Evolutionary conservation across 2,113 vertebrate species (phyloP).

Genomic region (Nicator chloris): DNA sequence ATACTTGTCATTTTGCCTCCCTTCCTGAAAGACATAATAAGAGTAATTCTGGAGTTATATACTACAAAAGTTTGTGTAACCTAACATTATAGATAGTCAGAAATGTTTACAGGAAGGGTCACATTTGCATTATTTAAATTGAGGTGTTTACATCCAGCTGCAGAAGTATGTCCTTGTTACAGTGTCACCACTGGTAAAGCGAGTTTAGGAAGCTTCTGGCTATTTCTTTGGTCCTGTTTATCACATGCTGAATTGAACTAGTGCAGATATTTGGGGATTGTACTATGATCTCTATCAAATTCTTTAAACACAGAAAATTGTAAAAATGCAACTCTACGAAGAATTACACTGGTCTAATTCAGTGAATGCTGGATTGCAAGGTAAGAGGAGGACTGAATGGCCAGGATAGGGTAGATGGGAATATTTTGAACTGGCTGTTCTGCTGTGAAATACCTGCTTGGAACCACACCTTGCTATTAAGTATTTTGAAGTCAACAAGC

Average conservation of each 20-base stretch:
- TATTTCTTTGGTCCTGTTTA: background rate
- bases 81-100: background rate
- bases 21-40: background rate
- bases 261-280: background rate
- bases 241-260: background rate
- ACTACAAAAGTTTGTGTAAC: background rate
- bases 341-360: background rate
- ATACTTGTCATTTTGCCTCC: background rate
- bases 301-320: background rate
- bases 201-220: background rate
- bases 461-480: conserved; percentile 51
- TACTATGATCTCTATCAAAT: background rate
- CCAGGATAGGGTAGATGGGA: background rate
- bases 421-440: background rate
- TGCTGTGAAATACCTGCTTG: background rate
- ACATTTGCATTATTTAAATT: conserved; percentile 43
- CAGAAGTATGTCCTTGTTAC: background rate
- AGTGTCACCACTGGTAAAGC: background rate
- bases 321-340: background rate
- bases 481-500: background rate
- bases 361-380: background rate
- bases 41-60: background rate
- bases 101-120: conserved; percentile 33
- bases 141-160: background rate
- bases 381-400: background rate